Evolutionary conservation across 2,888 invertebrate species (phyloP).

Genomic region (Epicampocera succincta): DNA sequence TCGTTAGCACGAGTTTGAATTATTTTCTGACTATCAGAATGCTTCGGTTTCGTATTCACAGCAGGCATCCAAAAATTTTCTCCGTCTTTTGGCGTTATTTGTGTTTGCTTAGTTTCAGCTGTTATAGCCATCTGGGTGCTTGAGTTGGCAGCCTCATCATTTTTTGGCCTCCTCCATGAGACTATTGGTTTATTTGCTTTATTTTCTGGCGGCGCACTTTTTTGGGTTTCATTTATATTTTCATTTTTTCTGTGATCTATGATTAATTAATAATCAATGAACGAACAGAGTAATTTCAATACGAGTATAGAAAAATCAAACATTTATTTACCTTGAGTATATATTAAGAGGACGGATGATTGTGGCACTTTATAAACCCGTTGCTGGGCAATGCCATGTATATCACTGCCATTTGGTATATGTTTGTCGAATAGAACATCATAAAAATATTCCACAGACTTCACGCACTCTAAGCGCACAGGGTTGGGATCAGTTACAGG

Average conservation of each 20-base stretch:
- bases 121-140: neutral
- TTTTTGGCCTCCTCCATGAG: constrained; percentile 14
- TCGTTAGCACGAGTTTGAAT: constrained; percentile 5
- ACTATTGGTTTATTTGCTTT: constrained; percentile 14
- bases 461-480: constrained; percentile 83
- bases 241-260: constrained; percentile 50
- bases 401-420: constrained; percentile 85
- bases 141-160: neutral
- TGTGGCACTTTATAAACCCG: constrained; percentile 83
- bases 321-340: constrained; percentile 70
- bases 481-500: constrained; percentile 80
- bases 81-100: constrained; percentile 35
- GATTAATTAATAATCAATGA: neutral
- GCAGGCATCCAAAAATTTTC: constrained; percentile 72
- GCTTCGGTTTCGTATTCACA: constrained; percentile 66
- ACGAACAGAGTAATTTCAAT: no score
- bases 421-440: constrained; percentile 91
- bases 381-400: constrained; percentile 78
- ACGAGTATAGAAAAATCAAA: no score
- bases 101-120: constrained; percentile 21
- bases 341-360: constrained; percentile 75
- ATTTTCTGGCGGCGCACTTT: neutral
- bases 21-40: constrained; percentile 34
- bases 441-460: constrained; percentile 84
- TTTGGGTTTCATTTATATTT: constrained; percentile 24